A percentile compares a stretch with the other conserved stretches of the same genome.
These are phyloP conservation scores for Sigmodon hispidus DNA, from an alignment of 2,113 vertebrate genomes.

Conservation along the genomic window DNA sequence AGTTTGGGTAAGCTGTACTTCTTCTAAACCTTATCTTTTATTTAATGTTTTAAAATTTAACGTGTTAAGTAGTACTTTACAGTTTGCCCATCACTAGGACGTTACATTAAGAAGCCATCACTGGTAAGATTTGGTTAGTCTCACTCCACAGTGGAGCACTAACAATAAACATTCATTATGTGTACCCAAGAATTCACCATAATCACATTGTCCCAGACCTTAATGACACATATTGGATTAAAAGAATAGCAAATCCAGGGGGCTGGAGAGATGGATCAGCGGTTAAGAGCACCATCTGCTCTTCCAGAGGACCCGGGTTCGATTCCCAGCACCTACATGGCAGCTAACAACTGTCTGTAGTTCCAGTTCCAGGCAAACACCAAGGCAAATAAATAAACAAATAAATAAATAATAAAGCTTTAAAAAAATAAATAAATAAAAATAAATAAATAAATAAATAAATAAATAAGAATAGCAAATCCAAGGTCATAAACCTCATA, in stretches of 20 bases:
- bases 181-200: background rate
- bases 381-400: too few species aligned
- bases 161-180: background rate
- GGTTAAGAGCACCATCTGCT: too few species aligned
- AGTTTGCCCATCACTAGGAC: background rate
- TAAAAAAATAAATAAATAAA: too few species aligned
- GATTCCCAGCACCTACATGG: too few species aligned
- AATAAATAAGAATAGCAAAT: background rate
- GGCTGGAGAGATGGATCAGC: too few species aligned
- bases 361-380: too few species aligned
- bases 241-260: background rate
- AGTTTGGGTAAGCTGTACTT: background rate
- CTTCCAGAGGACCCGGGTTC: too few species aligned
- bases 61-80: background rate
- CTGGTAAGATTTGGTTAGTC: background rate
- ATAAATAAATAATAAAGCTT: too few species aligned
- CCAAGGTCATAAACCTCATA: background rate
- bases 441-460: too few species aligned
- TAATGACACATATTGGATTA: background rate
- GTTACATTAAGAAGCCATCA: background rate
- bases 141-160: background rate
- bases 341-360: too few species aligned
- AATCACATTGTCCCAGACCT: background rate
- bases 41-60: background rate
- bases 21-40: background rate